Conservation (phyloP, 2,888 invertebrate species). For the Prenolepis imparis region DNA sequence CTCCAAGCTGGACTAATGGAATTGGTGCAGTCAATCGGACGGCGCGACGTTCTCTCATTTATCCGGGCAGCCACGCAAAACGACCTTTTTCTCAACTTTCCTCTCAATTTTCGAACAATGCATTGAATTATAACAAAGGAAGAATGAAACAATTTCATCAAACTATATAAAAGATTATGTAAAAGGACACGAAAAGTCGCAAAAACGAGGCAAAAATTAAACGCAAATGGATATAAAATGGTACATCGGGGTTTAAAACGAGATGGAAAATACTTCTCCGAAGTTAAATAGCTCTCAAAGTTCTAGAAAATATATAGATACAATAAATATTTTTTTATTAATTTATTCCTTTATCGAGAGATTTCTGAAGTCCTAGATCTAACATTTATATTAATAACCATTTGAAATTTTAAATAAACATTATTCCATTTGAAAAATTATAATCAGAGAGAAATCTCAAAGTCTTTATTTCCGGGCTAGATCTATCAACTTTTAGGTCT, state of each 20-base stretch:
- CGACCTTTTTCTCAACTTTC: conserved; percentile 33
- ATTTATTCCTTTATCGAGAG: conserved; percentile 4
- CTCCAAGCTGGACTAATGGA: conserved; percentile 60
- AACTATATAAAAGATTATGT: conserved; percentile 3
- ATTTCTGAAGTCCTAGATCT: not conserved
- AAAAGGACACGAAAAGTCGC: not conserved
- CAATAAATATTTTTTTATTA: not conserved
- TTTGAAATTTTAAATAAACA: not conserved
- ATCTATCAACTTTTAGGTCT: not conserved
- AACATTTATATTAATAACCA: not conserved
- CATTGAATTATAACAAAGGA: conserved; percentile 18
- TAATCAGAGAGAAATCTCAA: not conserved
- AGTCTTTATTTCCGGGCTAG: not conserved
- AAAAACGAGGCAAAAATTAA: conserved; percentile 8
- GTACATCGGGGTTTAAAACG: not conserved
- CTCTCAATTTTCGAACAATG: conserved; percentile 26
- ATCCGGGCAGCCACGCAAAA: conserved; percentile 12
- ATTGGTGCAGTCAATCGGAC: conserved; percentile 57
- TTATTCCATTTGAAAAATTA: not conserved
- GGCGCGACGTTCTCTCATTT: conserved; percentile 47
- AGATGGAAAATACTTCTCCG: not conserved
- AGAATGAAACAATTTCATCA: conserved; percentile 15
- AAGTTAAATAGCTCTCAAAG: not conserved
- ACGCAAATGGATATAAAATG: not conserved
- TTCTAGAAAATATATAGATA: not conserved